Evolutionary conservation across 2,888 invertebrate genomes (phyloP).

Genomic region (Eubasilissa splendida): DNA sequence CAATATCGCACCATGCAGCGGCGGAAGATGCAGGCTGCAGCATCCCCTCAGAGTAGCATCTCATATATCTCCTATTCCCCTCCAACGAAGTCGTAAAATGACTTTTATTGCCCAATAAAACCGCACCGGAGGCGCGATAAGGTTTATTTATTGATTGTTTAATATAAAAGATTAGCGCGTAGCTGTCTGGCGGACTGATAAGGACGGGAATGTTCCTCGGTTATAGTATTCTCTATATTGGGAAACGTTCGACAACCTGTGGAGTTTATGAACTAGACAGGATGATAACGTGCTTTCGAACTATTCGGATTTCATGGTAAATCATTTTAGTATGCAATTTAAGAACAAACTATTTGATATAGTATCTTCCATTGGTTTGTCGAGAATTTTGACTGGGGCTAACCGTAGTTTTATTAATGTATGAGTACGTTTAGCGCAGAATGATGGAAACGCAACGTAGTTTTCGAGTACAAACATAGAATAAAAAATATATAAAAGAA

Average conservation of each 20-base stretch:
- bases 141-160: slow-evolving; percentile 57
- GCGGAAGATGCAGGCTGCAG: slow-evolving; percentile 39
- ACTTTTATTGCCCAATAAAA: slow-evolving; percentile 55
- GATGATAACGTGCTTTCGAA: too few species aligned
- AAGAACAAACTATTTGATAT: too few species aligned
- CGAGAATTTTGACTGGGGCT: too few species aligned
- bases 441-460: too few species aligned
- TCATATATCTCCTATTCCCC: slow-evolving; percentile 37
- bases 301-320: too few species aligned
- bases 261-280: slow-evolving; percentile 2
- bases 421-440: too few species aligned
- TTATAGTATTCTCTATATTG: slow-evolving; percentile 25
- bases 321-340: too few species aligned
- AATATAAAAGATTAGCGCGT: slow-evolving; percentile 47
- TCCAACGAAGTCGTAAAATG: slow-evolving; percentile 52
- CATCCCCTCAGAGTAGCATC: neutral
- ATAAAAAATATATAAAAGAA: too few species aligned
- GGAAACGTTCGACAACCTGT: slow-evolving; percentile 22
- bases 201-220: neutral
- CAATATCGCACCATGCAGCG: neutral
- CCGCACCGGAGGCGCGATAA: slow-evolving; percentile 51
- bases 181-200: slow-evolving; percentile 22
- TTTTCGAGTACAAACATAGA: too few species aligned
- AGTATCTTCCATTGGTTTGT: too few species aligned
- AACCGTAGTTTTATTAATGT: too few species aligned